Conservation (phyloP, 2,797 vertebrate genomes). For the Crypturellus tataupa region DNA sequence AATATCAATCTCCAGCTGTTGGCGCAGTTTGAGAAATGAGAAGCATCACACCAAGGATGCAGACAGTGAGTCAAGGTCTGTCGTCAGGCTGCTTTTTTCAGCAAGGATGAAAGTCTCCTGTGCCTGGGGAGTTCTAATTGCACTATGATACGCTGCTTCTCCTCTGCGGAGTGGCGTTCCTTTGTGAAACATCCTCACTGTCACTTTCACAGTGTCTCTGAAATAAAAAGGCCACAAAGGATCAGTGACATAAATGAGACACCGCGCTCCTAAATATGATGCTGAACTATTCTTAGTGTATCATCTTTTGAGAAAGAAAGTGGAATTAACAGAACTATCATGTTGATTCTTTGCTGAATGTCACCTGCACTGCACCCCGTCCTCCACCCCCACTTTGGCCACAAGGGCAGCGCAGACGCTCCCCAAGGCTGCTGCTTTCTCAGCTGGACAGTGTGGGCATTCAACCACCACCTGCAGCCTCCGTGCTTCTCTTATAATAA, state of each 20-base stretch:
- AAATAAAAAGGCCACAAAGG: conserved; percentile 21
- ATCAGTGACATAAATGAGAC: neutral
- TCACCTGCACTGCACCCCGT: neutral
- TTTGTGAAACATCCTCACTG: conserved; percentile 85
- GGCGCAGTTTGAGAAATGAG: neutral
- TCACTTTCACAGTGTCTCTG: conserved; percentile 94
- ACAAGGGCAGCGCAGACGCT: neutral
- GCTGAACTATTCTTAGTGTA: neutral
- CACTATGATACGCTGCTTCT: conserved; percentile 91
- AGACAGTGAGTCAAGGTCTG: neutral
- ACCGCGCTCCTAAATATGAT: neutral
- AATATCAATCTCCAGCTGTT: neutral
- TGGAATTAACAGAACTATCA: neutral
- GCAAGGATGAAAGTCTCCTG: neutral
- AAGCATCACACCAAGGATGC: neutral
- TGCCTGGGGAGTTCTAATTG: neutral
- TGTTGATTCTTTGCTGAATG: neutral
- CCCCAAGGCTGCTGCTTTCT: fast-evolving
- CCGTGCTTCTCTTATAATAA: neutral
- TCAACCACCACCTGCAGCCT: neutral
- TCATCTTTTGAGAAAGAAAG: neutral
- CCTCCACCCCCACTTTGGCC: neutral
- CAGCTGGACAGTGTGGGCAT: neutral
- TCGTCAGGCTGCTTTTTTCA: neutral
- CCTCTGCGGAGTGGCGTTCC: conserved; percentile 80